phyloP scores from a whole-genome alignment of 2,113 vertebrate genomes.

The Hippocampus comes region DNA sequence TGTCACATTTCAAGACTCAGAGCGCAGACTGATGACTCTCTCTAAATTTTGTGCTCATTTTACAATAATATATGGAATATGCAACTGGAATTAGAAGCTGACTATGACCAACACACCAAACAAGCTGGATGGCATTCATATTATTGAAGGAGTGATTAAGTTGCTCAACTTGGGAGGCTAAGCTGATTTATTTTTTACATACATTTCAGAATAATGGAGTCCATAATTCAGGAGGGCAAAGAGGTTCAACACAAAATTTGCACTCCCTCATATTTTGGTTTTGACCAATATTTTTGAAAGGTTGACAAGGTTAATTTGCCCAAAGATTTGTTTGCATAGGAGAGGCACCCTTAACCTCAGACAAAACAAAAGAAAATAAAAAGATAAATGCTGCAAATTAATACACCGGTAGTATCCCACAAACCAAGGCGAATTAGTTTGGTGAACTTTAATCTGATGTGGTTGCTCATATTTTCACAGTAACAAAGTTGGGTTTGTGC shows the following conservation, averaged over 20 bases:
- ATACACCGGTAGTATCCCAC: neutral
- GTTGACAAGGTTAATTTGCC: conserved; percentile 7
- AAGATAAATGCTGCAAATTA: neutral
- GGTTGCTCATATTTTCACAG: neutral
- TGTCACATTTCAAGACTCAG: neutral
- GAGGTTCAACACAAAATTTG: conserved; percentile 20
- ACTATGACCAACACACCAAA: conserved; percentile 17
- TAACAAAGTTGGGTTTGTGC: too few species aligned
- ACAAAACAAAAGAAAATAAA: neutral
- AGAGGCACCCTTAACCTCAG: neutral
- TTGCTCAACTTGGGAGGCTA: conserved; percentile 26
- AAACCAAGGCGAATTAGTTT: neutral
- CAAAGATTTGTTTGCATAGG: neutral
- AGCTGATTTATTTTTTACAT: conserved; percentile 34
- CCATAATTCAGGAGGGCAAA: conserved; percentile 14
- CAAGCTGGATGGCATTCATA: conserved; percentile 21
- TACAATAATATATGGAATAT: conserved; percentile 14
- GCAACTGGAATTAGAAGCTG: conserved; percentile 31
- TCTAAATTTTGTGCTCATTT: neutral
- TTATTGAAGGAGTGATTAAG: conserved; percentile 25
- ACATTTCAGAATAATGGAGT: conserved; percentile 39
- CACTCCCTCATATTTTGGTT: conserved; percentile 30
- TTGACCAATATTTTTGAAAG: conserved; percentile 30
- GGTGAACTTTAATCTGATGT: neutral
- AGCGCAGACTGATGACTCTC: neutral